phyloP scores from a whole-genome alignment of 2,113 vertebrate species.

The Ginglymostoma cirratum region DNA sequence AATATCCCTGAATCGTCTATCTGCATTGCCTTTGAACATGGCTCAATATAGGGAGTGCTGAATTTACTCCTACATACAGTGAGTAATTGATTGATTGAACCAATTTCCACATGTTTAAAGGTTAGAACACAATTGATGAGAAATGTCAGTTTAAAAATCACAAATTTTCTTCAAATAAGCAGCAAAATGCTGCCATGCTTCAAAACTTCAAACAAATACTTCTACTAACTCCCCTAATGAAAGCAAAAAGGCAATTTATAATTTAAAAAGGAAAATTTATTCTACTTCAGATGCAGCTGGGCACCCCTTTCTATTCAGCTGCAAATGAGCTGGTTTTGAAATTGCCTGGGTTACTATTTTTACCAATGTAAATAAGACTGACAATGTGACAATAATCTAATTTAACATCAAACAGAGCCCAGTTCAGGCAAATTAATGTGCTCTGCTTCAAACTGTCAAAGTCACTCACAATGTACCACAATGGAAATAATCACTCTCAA shows the following conservation, averaged over 20 bases:
- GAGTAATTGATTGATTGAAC: background rate
- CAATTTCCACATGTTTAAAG: background rate
- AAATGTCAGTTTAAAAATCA: background rate
- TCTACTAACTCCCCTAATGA: background rate
- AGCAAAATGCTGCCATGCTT: background rate
- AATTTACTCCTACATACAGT: background rate
- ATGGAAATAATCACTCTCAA: background rate
- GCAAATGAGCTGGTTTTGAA: constrained; percentile 31
- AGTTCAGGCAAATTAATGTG: constrained; percentile 26
- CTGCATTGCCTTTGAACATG: background rate
- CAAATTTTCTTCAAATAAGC: background rate
- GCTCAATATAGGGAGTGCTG: background rate
- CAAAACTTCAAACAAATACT: background rate
- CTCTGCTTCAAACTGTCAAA: constrained; percentile 26
- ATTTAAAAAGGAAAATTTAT: constrained; percentile 25
- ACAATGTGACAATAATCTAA: constrained; percentile 29
- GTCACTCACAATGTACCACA: background rate
- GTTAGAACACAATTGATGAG: background rate
- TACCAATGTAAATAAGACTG: constrained; percentile 25
- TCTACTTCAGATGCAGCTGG: constrained; percentile 18
- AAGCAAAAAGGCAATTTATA: constrained; percentile 12
- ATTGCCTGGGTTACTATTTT: constrained; percentile 3
- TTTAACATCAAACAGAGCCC: constrained; percentile 24
- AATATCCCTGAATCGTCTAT: background rate
- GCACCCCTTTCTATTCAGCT: constrained; percentile 14